Percentiles rank a stretch among this genome's conserved stretches.
These are phyloP conservation scores for Aegithalos caudatus DNA, from an alignment of 2,113 vertebrate species.

Conservation along the genomic window DNA sequence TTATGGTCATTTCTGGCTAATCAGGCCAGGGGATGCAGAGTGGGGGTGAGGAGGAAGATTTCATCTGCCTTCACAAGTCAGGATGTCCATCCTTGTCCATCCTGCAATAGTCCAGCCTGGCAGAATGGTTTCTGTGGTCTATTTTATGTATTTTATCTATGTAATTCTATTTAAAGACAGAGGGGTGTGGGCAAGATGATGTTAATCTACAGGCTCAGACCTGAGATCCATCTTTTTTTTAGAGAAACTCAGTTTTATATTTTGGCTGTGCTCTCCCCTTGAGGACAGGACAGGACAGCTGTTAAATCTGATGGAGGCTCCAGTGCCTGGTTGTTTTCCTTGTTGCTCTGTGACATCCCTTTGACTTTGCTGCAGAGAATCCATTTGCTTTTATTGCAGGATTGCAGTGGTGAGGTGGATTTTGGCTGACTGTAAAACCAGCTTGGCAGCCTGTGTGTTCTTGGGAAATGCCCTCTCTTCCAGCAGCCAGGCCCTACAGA, in stretches of 20 bases:
- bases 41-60: neutral
- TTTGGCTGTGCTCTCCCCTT: neutral
- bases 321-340: neutral
- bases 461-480: neutral
- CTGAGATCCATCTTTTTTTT: too few species aligned
- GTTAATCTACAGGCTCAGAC: neutral
- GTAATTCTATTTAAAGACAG: neutral
- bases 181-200: neutral
- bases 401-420: neutral
- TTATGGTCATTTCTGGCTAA: neutral
- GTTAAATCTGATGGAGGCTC: neutral
- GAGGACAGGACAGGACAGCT: neutral
- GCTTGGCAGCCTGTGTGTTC: neutral
- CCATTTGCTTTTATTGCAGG: neutral
- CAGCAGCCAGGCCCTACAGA: neutral
- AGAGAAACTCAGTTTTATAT: neutral
- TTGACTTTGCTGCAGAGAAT: slow-evolving; percentile 8
- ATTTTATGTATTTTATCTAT: too few species aligned
- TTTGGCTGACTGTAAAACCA: neutral
- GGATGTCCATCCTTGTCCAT: neutral
- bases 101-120: neutral
- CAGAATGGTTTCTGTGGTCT: neutral
- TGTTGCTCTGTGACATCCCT: neutral
- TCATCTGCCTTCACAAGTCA: neutral
- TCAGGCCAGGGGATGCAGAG: neutral